These are phyloP conservation scores for Chrysolina oricalcia DNA, from an alignment of 2,888 invertebrate species.

Conservation along the genomic window DNA sequence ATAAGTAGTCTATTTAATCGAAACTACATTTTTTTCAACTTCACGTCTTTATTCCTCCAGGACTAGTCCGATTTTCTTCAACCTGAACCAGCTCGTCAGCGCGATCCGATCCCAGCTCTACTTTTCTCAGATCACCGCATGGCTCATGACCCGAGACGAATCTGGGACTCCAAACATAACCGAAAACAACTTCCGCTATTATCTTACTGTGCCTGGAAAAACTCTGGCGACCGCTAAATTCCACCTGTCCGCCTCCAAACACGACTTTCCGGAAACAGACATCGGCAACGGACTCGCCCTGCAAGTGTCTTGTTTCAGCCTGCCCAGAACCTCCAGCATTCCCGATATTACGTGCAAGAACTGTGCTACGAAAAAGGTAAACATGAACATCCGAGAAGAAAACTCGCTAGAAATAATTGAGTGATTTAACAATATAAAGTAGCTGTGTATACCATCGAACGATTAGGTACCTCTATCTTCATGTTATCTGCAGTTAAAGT, in stretches of 20 bases:
- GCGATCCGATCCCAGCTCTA: slow-evolving; percentile 95
- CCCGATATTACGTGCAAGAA: slow-evolving; percentile 77
- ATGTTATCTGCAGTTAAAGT: no score
- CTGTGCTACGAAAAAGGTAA: slow-evolving; percentile 64
- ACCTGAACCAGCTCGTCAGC: slow-evolving; percentile 86
- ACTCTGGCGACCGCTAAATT: slow-evolving; percentile 76
- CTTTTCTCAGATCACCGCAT: slow-evolving; percentile 97
- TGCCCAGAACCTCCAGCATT: slow-evolving; percentile 83
- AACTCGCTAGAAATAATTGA: no score
- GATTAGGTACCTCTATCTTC: no score
- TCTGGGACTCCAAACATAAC: slow-evolving; percentile 60
- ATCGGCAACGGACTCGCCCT: slow-evolving; percentile 79
- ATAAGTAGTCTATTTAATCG: background rate
- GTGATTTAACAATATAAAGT: no score
- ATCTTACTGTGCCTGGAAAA: slow-evolving; percentile 81
- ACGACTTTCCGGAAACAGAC: slow-evolving; percentile 83
- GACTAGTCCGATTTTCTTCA: slow-evolving; percentile 72
- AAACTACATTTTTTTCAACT: background rate
- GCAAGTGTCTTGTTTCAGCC: slow-evolving; percentile 78
- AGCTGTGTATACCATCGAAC: no score
- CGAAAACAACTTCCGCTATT: slow-evolving; percentile 66
- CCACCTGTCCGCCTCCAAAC: slow-evolving; percentile 76
- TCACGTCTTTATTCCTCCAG: slow-evolving; percentile 66
- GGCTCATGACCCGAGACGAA: slow-evolving; percentile 77
- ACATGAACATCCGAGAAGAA: background rate